Conservation (phyloP, 2,797 vertebrate genomes). For the Darevskia mixta region DNA sequence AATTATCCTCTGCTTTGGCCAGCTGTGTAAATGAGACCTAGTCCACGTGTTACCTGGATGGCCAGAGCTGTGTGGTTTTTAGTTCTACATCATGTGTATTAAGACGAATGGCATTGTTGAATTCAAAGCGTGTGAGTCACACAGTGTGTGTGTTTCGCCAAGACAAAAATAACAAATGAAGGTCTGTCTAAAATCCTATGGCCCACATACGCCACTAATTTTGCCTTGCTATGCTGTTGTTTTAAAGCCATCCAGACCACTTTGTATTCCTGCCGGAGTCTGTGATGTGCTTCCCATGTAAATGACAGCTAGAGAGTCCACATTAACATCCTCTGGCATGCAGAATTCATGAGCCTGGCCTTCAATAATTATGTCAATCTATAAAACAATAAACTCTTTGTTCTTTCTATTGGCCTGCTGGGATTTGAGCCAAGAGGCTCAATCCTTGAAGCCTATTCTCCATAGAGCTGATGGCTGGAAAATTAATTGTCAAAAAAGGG, state of each 20-base stretch:
- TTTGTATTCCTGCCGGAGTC: constrained; percentile 2
- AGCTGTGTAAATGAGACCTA: background rate
- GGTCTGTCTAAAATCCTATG: background rate
- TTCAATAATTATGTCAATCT: constrained; percentile 32
- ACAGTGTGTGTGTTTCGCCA: background rate
- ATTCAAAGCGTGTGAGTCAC: background rate
- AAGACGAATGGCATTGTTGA: background rate
- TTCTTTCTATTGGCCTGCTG: constrained; percentile 26
- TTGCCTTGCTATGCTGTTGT: background rate
- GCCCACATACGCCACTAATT: background rate
- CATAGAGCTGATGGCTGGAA: constrained; percentile 9
- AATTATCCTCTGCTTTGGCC: background rate
- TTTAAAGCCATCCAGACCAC: background rate
- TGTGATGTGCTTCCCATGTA: background rate
- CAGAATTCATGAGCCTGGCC: constrained; percentile 22
- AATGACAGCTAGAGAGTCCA: background rate
- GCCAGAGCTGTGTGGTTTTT: background rate
- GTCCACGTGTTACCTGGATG: background rate
- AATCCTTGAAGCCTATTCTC: background rate
- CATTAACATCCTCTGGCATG: background rate
- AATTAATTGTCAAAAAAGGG: constrained; percentile 22
- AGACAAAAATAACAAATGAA: constrained; percentile 8
- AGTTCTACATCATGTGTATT: background rate
- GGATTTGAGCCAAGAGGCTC: constrained; percentile 26
- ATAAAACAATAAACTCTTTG: constrained; percentile 31